Evolutionary conservation across 2,888 invertebrate genomes (phyloP).

Genomic region (Drosophila subquinaria): DNA sequence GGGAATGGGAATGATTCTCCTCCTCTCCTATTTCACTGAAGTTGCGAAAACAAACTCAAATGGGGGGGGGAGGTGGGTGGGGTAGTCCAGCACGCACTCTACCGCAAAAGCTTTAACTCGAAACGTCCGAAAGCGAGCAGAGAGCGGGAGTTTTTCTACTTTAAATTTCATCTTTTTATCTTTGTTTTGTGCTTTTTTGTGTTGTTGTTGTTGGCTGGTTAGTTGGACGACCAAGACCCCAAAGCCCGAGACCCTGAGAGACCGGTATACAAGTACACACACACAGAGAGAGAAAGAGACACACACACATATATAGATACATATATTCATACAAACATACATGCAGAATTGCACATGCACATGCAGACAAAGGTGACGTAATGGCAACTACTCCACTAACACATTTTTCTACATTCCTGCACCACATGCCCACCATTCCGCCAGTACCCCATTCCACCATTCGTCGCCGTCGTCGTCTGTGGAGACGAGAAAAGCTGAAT

Average conservation of each 20-base stretch:
- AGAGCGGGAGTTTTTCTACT: constrained; percentile 7
- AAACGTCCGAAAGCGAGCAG: constrained; percentile 3
- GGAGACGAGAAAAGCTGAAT: constrained; percentile 54
- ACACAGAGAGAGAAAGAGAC: constrained; percentile 1
- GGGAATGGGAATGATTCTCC: neutral
- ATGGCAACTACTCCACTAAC: constrained; percentile 86
- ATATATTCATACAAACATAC: neutral
- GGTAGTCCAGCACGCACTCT: constrained; percentile 37
- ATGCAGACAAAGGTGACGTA: constrained; percentile 82
- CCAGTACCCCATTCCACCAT: constrained; percentile 16
- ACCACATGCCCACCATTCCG: constrained; percentile 49
- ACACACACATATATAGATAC: constrained; percentile 18
- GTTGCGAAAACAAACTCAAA: constrained; percentile 41
- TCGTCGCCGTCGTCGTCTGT: constrained; percentile 22
- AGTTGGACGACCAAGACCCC: constrained; percentile 70
- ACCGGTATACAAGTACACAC: constrained; percentile 41
- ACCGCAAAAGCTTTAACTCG: constrained; percentile 37
- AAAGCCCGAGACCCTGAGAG: constrained; percentile 58
- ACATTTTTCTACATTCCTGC: constrained; percentile 85
- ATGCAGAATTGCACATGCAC: constrained; percentile 4
- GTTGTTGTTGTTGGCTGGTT: constrained; percentile 6
- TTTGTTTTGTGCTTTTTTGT: constrained; percentile 19
- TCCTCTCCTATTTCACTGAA: neutral
- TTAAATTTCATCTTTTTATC: neutral
- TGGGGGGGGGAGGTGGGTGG: neutral